Conservation (phyloP, 2,888 invertebrate species). For the Pristionchus japonicus region DNA sequence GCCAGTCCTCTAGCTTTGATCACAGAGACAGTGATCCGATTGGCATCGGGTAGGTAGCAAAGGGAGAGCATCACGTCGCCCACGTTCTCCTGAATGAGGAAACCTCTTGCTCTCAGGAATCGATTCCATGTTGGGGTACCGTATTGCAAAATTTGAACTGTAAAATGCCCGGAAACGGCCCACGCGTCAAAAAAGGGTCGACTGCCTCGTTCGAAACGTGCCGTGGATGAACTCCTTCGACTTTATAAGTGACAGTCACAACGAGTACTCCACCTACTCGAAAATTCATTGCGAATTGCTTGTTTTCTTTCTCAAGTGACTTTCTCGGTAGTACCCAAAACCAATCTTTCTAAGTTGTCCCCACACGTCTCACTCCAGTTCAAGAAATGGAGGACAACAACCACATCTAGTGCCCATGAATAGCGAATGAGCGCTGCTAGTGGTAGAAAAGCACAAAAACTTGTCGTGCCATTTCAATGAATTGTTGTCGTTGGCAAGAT, state of each 20-base stretch:
- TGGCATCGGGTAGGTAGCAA: slow-evolving; percentile 93
- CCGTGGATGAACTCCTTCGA: no score
- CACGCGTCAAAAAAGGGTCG: no score
- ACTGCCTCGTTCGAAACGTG: no score
- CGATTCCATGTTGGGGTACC: no score
- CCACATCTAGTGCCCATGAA: background rate
- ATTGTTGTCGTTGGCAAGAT: background rate
- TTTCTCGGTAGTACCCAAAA: background rate
- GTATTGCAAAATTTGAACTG: no score
- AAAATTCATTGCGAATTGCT: background rate
- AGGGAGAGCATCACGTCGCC: slow-evolving; percentile 93
- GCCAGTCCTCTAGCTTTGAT: slow-evolving; percentile 91
- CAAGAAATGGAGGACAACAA: background rate
- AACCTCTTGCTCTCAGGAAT: no score
- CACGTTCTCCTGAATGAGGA: slow-evolving; percentile 84
- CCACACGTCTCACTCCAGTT: background rate
- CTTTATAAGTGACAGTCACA: no score
- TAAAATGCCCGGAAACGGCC: no score
- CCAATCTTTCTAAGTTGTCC: background rate
- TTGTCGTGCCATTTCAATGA: no score
- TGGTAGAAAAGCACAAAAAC: background rate
- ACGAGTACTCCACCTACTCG: no score
- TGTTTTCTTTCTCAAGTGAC: background rate
- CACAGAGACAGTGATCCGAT: slow-evolving; percentile 89
- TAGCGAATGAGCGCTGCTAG: background rate